Percentiles rank a stretch among this genome's conserved stretches.
Conservation (phyloP, 2,888 invertebrate genomes). For the Sialis lutaria region DNA sequence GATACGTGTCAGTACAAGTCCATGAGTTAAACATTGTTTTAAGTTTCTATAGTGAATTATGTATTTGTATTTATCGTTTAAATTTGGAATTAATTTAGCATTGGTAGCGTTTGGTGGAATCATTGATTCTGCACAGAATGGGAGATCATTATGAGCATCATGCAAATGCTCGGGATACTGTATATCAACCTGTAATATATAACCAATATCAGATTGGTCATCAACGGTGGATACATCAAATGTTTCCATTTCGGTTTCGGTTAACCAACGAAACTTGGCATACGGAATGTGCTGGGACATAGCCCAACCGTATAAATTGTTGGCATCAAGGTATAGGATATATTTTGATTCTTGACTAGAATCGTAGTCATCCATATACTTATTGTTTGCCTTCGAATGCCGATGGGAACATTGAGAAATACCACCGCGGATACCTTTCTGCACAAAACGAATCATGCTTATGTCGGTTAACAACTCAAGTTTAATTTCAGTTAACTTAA, state of each 20-base stretch:
- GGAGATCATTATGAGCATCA: conserved; percentile 16
- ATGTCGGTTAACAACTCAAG: conserved; percentile 18
- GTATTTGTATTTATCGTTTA: conserved; percentile 13
- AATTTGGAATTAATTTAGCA: conserved; percentile 13
- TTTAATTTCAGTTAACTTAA: conserved; percentile 16
- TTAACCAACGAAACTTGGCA: conserved; percentile 15
- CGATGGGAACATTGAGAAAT: conserved; percentile 16
- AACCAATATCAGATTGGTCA: conserved; percentile 14
- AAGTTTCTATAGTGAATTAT: conserved; percentile 16
- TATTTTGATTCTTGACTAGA: conserved; percentile 10
- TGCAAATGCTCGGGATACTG: conserved; percentile 21
- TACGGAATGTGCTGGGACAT: conserved; percentile 15
- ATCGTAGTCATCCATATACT: conserved; percentile 17
- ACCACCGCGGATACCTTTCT: conserved; percentile 16
- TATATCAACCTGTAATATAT: conserved; percentile 24
- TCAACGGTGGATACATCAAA: conserved; percentile 2
- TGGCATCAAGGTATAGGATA: conserved; percentile 17
- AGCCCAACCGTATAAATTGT: conserved; percentile 14
- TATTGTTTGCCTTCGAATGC: conserved; percentile 19
- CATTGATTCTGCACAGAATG: conserved; percentile 14
- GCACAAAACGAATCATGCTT: conserved; percentile 17
- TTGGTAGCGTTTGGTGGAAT: conserved; percentile 7
- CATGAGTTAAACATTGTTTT: conserved; percentile 13
- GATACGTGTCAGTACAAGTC: conserved; percentile 15
- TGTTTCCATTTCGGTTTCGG: conserved; percentile 2